phyloP scores from a whole-genome alignment of 2,888 invertebrate genomes.

The Tinea trinotella region DNA sequence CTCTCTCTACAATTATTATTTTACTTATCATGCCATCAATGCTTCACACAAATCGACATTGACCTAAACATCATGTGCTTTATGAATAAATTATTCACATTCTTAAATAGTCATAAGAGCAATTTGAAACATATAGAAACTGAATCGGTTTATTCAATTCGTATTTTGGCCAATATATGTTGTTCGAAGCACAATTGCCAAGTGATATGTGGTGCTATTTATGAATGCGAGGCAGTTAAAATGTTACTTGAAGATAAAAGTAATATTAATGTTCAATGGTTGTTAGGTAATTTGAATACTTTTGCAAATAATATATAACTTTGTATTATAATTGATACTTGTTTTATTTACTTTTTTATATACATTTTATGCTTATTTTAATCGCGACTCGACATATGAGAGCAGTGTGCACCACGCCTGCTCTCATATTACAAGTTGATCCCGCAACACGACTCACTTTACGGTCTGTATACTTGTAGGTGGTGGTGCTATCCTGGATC shows the following conservation, averaged over 20 bases:
- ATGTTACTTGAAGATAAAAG: not conserved
- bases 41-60: slow-evolving; percentile 28
- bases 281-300: slow-evolving; percentile 51
- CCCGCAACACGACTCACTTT: too few relatives aligned
- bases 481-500: too few relatives aligned
- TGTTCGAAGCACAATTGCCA: slow-evolving; percentile 26
- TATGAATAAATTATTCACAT: not conserved
- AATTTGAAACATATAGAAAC: slow-evolving; percentile 21
- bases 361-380: too few relatives aligned
- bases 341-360: too few relatives aligned
- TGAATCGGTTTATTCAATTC: slow-evolving; percentile 35
- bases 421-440: too few relatives aligned
- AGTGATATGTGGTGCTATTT: slow-evolving; percentile 27
- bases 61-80: not conserved
- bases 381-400: too few relatives aligned
- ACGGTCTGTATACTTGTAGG: too few relatives aligned
- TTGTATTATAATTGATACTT: too few relatives aligned
- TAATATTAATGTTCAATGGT: slow-evolving; percentile 37
- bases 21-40: slow-evolving; percentile 43
- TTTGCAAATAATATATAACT: too few relatives aligned
- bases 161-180: slow-evolving; percentile 43
- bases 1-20: slow-evolving; percentile 37
- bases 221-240: slow-evolving; percentile 25
- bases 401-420: too few relatives aligned
- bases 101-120: not conserved